These are phyloP conservation scores for Anthophora plumipes DNA, from an alignment of 2,888 invertebrate species.

Conservation along the genomic window DNA sequence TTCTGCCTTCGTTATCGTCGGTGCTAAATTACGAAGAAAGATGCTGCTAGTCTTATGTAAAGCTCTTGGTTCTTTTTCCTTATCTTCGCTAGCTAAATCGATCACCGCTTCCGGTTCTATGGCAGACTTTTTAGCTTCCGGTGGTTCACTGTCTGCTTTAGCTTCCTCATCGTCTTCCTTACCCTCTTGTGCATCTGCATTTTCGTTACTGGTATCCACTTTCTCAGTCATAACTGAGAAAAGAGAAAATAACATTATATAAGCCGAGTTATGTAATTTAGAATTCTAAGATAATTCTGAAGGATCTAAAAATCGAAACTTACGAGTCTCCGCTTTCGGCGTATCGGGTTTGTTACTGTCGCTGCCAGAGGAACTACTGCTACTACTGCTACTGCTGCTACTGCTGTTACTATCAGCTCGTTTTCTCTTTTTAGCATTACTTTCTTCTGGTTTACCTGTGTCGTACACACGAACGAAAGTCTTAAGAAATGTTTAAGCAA, in stretches of 20 bases:
- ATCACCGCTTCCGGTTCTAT: slow-evolving; percentile 83
- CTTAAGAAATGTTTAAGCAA: neutral
- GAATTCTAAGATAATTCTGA: neutral
- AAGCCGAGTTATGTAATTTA: neutral
- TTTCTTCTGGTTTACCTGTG: slow-evolving; percentile 83
- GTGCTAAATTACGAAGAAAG: slow-evolving; percentile 97
- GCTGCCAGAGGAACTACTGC: slow-evolving; percentile 84
- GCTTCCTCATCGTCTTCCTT: slow-evolving; percentile 80
- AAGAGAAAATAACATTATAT: neutral
- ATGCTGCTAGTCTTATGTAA: slow-evolving; percentile 98
- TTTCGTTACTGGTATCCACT: slow-evolving; percentile 79
- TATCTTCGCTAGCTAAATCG: slow-evolving; percentile 82
- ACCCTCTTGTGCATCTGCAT: slow-evolving; percentile 77
- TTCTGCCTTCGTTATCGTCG: slow-evolving; percentile 98
- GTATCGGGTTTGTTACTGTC: slow-evolving; percentile 85
- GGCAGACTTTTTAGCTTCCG: slow-evolving; percentile 78
- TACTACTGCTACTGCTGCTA: slow-evolving; percentile 84
- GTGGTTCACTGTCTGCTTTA: slow-evolving; percentile 85
- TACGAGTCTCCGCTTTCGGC: slow-evolving; percentile 78
- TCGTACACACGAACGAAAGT: neutral
- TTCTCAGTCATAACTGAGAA: slow-evolving; percentile 71
- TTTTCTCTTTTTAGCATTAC: slow-evolving; percentile 85
- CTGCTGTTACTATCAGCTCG: slow-evolving; percentile 86
- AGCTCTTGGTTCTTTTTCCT: slow-evolving; percentile 88
- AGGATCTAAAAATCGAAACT: slow-evolving; percentile 46